Base-by-base conservation (phyloP, 2,888 invertebrate species). In the Schizaphis graminum region DNA sequence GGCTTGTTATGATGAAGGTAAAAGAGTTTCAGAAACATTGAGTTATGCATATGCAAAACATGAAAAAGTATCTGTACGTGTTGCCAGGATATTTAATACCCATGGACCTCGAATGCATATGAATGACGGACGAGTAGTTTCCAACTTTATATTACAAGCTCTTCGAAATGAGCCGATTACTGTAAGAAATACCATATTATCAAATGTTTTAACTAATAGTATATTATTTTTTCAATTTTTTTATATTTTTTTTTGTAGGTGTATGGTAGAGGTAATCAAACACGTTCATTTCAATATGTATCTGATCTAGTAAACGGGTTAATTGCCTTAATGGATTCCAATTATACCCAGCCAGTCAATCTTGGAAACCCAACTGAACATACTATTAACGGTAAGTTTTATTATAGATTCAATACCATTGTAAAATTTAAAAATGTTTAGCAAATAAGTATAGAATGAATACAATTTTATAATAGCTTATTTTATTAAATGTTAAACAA, bases 1-100 rank as follows among this genome's bases (percentile, higher is more conserved):
- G 94, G 99, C 99, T 0, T 99, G 99, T 96, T 99, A 99, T 95
- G 99, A 99, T 96, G 99, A 99, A 96, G 99, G 99, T n/a, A 99
- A 99, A 96, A 97, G 99, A 93, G 99, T 99, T 0, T 98, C 99
- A 0, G 99, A 99, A 96, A 98, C 99, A 0, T 96, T 99, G 94
- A 97, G 98, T 95, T 99, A 99, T 96, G 99, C 99, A 0, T 99
- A 99, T 96, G 98, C 98, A 35, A 99, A 99, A 95, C 99, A 99
- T 96, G 99, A 99, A 96, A 98, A 98, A 91, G 98, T 99, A 53
- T 97, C 98, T 88, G 99, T 99, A 0, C 97, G 99, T 92, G 99
- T 99, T 21, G 99, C 99, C 3, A 97, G 99, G 95, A 99, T 99
- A 95, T 99, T 99, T 96, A 99, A 99, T 96, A 99, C 99, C 0